Conservation (phyloP, 2,113 vertebrate genomes). For the Tichodroma muraria region DNA sequence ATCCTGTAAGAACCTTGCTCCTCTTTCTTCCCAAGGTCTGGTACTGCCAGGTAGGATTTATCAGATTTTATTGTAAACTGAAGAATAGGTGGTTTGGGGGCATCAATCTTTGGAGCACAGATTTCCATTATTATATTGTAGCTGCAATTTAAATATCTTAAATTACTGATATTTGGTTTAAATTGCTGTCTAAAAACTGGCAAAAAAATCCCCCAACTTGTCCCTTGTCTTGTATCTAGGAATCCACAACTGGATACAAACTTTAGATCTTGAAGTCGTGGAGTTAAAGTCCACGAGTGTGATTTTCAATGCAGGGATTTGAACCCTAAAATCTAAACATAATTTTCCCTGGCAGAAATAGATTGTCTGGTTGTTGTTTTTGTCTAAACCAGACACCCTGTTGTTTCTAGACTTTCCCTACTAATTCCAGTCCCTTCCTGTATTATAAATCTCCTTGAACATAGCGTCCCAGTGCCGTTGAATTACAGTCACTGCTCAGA, state of each 20-base stretch:
- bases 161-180: background rate
- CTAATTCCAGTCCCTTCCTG: background rate
- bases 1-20: accelerated
- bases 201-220: background rate
- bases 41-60: background rate
- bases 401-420: background rate
- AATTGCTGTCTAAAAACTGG: background rate
- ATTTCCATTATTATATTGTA: background rate
- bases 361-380: background rate
- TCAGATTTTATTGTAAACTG: background rate
- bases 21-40: background rate
- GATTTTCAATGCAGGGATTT: background rate
- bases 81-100: background rate
- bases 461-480: background rate
- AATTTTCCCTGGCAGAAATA: background rate
- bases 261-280: background rate
- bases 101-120: background rate
- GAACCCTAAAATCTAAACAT: background rate
- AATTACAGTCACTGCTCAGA: background rate
- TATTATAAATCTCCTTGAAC: background rate
- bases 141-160: background rate
- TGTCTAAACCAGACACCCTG: background rate
- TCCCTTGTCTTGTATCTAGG: background rate
- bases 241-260: background rate
- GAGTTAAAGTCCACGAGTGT: background rate